These are phyloP conservation scores for Dromas ardeola DNA, from an alignment of 2,113 vertebrate species.

Conservation along the genomic window DNA sequence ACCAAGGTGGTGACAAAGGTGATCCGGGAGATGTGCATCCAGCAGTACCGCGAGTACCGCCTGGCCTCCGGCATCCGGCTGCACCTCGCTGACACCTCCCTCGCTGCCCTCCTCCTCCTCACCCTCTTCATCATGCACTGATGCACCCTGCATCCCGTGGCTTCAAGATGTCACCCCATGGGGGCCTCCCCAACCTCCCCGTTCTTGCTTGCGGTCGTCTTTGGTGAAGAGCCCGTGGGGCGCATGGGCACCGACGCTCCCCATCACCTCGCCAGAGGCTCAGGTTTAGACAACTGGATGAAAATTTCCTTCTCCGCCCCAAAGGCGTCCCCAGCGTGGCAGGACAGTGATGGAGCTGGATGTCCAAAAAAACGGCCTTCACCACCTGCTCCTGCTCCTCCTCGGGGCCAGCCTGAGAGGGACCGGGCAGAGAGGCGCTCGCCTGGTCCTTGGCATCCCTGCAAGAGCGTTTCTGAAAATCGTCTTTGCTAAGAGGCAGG, in stretches of 20 bases:
- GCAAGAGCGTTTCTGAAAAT: fast-evolving
- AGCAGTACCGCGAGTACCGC: conserved; percentile 70
- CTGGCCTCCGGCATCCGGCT: not conserved
- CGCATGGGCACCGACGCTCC: fast-evolving
- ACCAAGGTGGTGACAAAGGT: conserved; percentile 74
- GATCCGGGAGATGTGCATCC: conserved; percentile 77
- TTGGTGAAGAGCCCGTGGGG: not conserved
- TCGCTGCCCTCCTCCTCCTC: conserved; percentile 56
- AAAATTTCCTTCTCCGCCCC: not conserved
- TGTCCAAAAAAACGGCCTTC: not conserved
- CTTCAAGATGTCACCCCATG: fast-evolving
- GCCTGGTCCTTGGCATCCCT: not conserved
- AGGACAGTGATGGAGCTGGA: not conserved
- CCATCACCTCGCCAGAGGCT: not conserved
- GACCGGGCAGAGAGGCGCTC: not conserved
- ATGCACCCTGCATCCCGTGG: fast-evolving
- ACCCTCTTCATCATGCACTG: conserved; percentile 54
- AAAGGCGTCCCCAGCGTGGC: fast-evolving
- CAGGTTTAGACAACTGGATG: not conserved
- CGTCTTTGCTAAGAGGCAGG: not conserved
- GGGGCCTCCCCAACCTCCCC: fast-evolving
- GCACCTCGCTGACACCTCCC: conserved; percentile 21
- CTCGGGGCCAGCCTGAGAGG: not conserved
- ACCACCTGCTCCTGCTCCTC: not conserved
- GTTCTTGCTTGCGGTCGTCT: not conserved